Base-by-base conservation (phyloP, 2,797 vertebrate species). In the Falco cherrug region DNA sequence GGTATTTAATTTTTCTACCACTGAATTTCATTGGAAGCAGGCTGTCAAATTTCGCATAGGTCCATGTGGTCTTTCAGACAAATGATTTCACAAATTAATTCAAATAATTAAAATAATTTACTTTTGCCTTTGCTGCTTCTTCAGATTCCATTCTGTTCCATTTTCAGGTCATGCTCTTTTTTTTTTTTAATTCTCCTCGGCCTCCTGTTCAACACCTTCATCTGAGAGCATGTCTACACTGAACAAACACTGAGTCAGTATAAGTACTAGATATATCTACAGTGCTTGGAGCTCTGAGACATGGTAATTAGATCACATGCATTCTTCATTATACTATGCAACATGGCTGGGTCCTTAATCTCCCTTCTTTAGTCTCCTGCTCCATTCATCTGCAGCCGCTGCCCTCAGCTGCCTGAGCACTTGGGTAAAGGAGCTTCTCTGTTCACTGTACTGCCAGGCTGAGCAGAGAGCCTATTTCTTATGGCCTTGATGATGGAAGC, bases 321-420 rank as follows among this genome's bases (percentile, higher is more conserved):
- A 3, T 83, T 75, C 79, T 75, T 77, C 1, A 1, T 22, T 26
- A 0, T 20, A 3, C 13, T 31, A 0, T 48, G 33, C 43, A 89
- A 4, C 80, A 33, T 67, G 39, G 48, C 17, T 22, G n/a, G 1
- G 0, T 39, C 45, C 47, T 87, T 82, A 82, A 51, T 69, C 25
- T 21, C 10, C 12, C 24, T 67, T 56, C 43, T 83, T 73, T 31
- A 31, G 29, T 31, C 33, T 80, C 22, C 48, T 67, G 39, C 56
- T 92, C 39, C n/a, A 12, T 65, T 86, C 21, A 16, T 39, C 63
- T 75, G 54, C 37, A 65, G 2, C 8, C 76, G 51, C 29, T 87
- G 43, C 56, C 70, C 43, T 73, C 51, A 87, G 57, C 71, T 90
- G 31, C 60, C 33, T 5, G 10, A 59, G 54, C 7, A 5, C 50